Evolutionary conservation across 30 jellyfish, hydroid and myxozoan genomes (phyloP), one percentile per base, ranked within the genome.

Genomic region (Turritopsis dohrnii): DNA sequence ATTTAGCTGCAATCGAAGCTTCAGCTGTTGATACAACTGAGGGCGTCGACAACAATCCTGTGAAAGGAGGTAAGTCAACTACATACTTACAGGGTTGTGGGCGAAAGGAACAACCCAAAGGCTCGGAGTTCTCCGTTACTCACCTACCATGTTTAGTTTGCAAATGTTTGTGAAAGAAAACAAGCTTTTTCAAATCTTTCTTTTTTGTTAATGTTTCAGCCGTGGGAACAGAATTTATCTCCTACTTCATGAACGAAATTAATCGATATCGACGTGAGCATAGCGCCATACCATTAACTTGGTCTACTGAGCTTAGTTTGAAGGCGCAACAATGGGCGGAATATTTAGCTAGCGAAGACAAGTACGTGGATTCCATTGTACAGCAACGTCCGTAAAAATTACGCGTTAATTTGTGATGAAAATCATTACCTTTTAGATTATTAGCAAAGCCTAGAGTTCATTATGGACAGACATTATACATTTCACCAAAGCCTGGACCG

Each of bases 241-340:
- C 71, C 72, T 18, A 71, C 76, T 87, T 88, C 81, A 71, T 93
- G 89, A 89, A 89, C 71, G 96, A 93, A 75, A 87, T 88, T 0
- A 93, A 93, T 72, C 74, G 72, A 22, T 93, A 79, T 66, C 95
- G 99, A 27, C 90, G 96, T 22, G 85, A 86, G 96, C 99, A 93
- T 87, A 93, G 99, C 75, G 96, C 97, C 25, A 89, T 85, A 3
- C 97, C 97, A 17, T 69, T 93, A 85, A 71, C 89, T 28, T 93
- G 99, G 99, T 93, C 99, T 0, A 30, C 53, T 60, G 80, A 80
- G 29, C 80, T 93, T 30, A 81, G 82, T 76, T 71, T 73, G 25
- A 85, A 87, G 74, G 99, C 99, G 23, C 99, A 93, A 71, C 88
- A 79, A 83, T 93, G 99, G 99, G 97, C 99, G 54, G 99, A 93